phyloP scores from a whole-genome alignment of 2,113 vertebrate species.

The Phalacrocorax brasilianus region DNA sequence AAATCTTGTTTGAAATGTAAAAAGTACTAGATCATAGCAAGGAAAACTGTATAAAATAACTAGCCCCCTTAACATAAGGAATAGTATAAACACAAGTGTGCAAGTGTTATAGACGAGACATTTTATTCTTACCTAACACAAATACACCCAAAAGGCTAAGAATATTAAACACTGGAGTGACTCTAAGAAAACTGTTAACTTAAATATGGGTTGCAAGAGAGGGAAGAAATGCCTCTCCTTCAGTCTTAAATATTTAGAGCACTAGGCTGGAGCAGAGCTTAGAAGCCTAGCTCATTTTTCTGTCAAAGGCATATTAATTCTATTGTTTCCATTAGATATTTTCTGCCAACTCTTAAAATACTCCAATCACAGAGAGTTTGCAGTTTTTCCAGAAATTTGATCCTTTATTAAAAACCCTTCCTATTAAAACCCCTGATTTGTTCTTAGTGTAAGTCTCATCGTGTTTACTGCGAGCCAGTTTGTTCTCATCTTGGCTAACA shows the following conservation, averaged over 20 bases:
- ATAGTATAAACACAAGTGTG: not conserved
- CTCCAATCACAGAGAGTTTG: rapidly evolving
- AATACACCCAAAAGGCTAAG: not conserved
- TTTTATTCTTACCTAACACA: not conserved
- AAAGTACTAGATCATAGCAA: not conserved
- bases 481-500: not conserved
- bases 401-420: not conserved
- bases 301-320: not conserved
- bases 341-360: not conserved
- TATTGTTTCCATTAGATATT: not conserved
- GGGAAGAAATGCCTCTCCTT: not conserved
- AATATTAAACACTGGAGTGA: not conserved
- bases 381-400: not conserved
- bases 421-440: not conserved
- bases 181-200: not conserved
- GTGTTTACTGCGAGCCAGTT: not conserved
- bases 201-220: not conserved
- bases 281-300: not conserved
- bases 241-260: not conserved
- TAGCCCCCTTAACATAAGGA: not conserved
- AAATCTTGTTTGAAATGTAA: not conserved
- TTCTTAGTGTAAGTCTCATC: not conserved
- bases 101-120: not conserved
- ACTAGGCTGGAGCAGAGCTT: not conserved
- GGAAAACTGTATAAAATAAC: not conserved